phyloP scores from a whole-genome alignment of 2,797 vertebrate species.

The Xenentodon cancila region DNA sequence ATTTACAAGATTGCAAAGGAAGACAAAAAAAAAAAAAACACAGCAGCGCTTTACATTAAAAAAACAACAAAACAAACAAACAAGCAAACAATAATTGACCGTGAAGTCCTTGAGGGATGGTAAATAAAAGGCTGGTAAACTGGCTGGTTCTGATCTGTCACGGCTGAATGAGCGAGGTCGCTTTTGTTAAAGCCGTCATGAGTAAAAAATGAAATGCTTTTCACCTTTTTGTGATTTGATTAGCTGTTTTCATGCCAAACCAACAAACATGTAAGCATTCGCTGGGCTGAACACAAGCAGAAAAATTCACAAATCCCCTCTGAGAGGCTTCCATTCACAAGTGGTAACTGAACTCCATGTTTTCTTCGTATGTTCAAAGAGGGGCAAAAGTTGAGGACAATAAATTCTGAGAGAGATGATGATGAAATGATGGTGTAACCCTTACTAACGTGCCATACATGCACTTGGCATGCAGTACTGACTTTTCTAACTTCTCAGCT shows the following conservation, averaged over 20 bases:
- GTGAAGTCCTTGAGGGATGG: constrained; percentile 58
- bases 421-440: constrained; percentile 89
- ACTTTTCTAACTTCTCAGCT: constrained; percentile 71
- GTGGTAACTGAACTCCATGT: constrained; percentile 73
- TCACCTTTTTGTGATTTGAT: constrained; percentile 38
- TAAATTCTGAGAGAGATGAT: constrained; percentile 84
- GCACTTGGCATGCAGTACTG: constrained; percentile 82
- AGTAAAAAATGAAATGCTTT: constrained; percentile 30
- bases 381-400: constrained; percentile 84
- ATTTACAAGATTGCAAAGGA: constrained; percentile 48
- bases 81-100: constrained; percentile 62
- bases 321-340: constrained; percentile 70
- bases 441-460: constrained; percentile 84
- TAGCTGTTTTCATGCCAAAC: constrained; percentile 34
- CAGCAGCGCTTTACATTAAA: constrained; percentile 50
- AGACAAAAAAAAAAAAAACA: constrained; percentile 45
- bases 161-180: constrained; percentile 32
- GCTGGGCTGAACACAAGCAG: constrained; percentile 49
- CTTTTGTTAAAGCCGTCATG: constrained; percentile 28
- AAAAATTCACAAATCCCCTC: constrained; percentile 57
- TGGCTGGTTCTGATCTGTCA: constrained; percentile 48
- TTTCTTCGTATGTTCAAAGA: constrained; percentile 80
- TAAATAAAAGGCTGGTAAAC: constrained; percentile 46
- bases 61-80: constrained; percentile 57
- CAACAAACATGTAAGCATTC: constrained; percentile 43